A percentile compares a stretch with the other conserved stretches of the same genome.
phyloP scores from a whole-genome alignment of 1,140 invertebrate genomes.

The Drosophila sucinea region DNA sequence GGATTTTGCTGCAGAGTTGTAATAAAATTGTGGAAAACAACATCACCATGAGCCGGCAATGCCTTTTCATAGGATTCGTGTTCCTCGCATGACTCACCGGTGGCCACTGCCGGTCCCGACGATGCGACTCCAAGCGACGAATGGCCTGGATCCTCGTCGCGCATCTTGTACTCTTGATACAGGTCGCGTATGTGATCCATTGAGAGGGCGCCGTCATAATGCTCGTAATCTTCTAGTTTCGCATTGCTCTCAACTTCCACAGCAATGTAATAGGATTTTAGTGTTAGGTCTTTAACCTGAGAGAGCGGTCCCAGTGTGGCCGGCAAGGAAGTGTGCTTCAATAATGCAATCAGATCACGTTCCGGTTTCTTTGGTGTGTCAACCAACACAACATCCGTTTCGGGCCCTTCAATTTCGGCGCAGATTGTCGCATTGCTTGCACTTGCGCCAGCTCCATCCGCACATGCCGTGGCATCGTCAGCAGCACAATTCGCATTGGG shows the following conservation, averaged over 20 bases:
- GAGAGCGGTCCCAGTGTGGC: slow-evolving; percentile 58
- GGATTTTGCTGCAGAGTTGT: slow-evolving; percentile 89
- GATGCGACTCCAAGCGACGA: slow-evolving; percentile 49
- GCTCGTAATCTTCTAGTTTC: slow-evolving; percentile 59
- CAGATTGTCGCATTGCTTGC: slow-evolving; percentile 85
- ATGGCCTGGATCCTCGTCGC: slow-evolving; percentile 83
- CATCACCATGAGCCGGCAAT: slow-evolving; percentile 90
- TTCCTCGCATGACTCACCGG: slow-evolving; percentile 68
- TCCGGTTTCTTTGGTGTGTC: slow-evolving; percentile 88
- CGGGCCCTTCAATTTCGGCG: slow-evolving; percentile 89
- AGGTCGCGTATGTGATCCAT: slow-evolving; percentile 87
- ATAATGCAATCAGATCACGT: slow-evolving; percentile 86
- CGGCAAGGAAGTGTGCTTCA: slow-evolving; percentile 84
- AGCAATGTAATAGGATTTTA: slow-evolving; percentile 85
- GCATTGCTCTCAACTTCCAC: slow-evolving; percentile 85
- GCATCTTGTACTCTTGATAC: slow-evolving; percentile 86
- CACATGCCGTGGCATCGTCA: slow-evolving; percentile 84
- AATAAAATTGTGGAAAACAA: slow-evolving; percentile 91
- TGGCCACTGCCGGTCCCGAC: slow-evolving; percentile 33
- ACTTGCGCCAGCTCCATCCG: slow-evolving; percentile 84
- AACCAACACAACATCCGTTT: slow-evolving; percentile 87
- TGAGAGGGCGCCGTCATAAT: slow-evolving; percentile 68
- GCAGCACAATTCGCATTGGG: slow-evolving; percentile 85
- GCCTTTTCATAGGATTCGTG: slow-evolving; percentile 91
- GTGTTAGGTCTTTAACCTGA: slow-evolving; percentile 73